Conservation (phyloP, 1,140 invertebrate species). For the Mactra quadrangularis region DNA sequence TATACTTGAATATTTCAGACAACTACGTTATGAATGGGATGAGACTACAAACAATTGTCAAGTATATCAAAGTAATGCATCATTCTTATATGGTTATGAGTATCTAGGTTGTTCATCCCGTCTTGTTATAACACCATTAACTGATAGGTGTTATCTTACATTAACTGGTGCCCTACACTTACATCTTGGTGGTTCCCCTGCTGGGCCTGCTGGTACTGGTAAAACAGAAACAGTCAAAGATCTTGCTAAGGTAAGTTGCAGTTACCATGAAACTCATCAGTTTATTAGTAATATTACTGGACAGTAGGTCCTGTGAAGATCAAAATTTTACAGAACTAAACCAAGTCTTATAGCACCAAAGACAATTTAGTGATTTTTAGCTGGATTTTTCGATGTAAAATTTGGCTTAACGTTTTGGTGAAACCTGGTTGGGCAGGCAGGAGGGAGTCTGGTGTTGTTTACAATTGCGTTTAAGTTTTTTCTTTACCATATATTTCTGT, state of each 20-base stretch:
- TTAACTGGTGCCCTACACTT: conserved; percentile 90
- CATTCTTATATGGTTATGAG: conserved; percentile 83
- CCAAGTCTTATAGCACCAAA: no score
- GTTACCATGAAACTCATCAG: no score
- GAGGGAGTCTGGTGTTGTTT: no score
- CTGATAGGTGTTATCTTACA: conserved; percentile 85
- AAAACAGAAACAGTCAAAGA: conserved; percentile 88
- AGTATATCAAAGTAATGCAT: conserved; percentile 80
- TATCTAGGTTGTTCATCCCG: conserved; percentile 83
- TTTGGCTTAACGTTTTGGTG: no score
- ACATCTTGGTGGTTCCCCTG: conserved; percentile 87
- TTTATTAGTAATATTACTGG: no score
- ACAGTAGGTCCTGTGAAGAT: no score
- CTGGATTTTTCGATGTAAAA: no score
- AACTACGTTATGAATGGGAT: conserved; percentile 84
- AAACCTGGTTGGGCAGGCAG: no score
- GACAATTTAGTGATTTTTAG: no score
- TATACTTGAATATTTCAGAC: conserved; percentile 77
- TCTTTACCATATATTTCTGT: no score
- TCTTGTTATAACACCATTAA: conserved; percentile 84
- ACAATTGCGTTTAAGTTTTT: no score
- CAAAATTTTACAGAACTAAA: no score
- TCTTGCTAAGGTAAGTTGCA: conserved; percentile 89
- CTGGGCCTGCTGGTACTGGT: conserved; percentile 83
- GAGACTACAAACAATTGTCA: conserved; percentile 80